These are phyloP conservation scores for Gorsachius magnificus DNA, from an alignment of 2,797 vertebrate genomes.

Conservation along the genomic window DNA sequence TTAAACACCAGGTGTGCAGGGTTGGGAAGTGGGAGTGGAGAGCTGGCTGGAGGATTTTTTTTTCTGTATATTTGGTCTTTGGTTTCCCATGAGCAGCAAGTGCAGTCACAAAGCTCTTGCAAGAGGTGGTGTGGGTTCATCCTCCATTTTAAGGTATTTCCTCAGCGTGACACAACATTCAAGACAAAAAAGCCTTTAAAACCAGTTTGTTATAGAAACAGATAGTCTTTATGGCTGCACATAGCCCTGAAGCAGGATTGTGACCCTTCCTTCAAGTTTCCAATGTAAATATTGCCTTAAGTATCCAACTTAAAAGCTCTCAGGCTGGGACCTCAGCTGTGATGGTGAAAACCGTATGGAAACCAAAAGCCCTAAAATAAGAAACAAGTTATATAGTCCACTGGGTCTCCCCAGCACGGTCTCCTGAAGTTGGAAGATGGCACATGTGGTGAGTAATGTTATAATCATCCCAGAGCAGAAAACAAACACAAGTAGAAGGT, in stretches of 20 bases:
- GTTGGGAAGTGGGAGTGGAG: not conserved
- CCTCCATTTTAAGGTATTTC: not conserved
- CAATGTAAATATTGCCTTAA: not conserved
- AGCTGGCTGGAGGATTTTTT: not conserved
- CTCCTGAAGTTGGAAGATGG: not conserved
- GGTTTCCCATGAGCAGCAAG: not conserved
- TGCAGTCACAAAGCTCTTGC: not conserved
- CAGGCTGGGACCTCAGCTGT: not conserved
- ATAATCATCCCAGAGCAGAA: not conserved
- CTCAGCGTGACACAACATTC: not conserved
- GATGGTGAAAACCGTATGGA: not conserved
- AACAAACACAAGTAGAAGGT: slow-evolving; percentile 19
- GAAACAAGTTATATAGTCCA: not conserved
- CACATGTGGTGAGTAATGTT: slow-evolving; percentile 3
- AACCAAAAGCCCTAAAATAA: not conserved
- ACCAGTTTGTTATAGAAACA: not conserved
- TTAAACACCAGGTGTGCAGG: slow-evolving; percentile 3
- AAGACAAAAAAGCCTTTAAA: not conserved
- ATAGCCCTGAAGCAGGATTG: not conserved
- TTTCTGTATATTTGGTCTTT: not conserved
- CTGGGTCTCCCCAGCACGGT: not conserved
- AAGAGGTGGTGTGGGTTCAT: not conserved
- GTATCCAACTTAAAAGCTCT: not conserved
- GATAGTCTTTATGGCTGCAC: not conserved
- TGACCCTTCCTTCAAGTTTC: not conserved